Conservation (phyloP, 2,888 invertebrate genomes). For the Hemistola chrysoprasaria region DNA sequence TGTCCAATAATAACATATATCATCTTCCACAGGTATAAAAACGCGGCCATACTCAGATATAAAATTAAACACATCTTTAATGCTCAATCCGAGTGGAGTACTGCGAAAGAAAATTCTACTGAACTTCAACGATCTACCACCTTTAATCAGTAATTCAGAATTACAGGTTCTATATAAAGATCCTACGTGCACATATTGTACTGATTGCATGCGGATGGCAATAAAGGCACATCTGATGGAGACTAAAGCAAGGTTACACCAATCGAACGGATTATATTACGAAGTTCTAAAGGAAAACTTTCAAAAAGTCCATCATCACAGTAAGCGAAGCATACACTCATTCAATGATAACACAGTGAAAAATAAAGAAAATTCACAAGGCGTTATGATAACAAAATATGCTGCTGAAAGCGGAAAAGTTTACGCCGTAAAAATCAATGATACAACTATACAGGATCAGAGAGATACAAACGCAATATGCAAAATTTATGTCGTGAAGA, state of each 20-base stretch:
- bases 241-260: conserved; percentile 21
- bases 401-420: conserved; percentile 43
- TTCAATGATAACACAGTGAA: conserved; percentile 20
- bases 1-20: no score
- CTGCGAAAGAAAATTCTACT: conserved; percentile 34
- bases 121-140: conserved; percentile 37
- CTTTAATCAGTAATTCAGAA: conserved; percentile 32
- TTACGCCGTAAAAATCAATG: conserved; percentile 59
- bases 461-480: conserved; percentile 36
- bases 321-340: conserved; percentile 5
- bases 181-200: conserved; percentile 50
- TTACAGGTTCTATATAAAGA: conserved; percentile 38
- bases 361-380: conserved; percentile 31
- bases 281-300: conserved; percentile 27
- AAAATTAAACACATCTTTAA: conserved; percentile 12
- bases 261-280: conserved; percentile 34
- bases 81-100: conserved; percentile 24
- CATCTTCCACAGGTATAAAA: conserved; percentile 15
- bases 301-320: not conserved
- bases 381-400: conserved; percentile 55
- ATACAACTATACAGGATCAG: conserved; percentile 32
- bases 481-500: conserved; percentile 54
- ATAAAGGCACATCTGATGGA: conserved; percentile 41
- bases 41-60: conserved; percentile 1
- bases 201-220: conserved; percentile 52